Evolutionary conservation across 1,140 invertebrate genomes (phyloP).

Genomic region (Drosophila suzukii): DNA sequence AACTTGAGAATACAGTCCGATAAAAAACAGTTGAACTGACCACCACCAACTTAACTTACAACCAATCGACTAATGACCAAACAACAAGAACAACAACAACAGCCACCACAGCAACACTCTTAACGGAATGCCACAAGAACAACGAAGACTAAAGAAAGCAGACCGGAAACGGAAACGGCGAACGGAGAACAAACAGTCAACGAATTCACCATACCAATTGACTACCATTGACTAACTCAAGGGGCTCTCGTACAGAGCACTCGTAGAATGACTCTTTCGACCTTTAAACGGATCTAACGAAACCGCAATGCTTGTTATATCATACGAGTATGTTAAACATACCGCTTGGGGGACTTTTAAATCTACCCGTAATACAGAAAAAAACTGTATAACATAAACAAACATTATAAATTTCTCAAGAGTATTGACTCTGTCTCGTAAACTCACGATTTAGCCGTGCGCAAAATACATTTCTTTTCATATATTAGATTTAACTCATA

Average conservation of each 20-base stretch:
- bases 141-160: too few species aligned
- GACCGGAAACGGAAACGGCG: constrained; percentile 56
- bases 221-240: constrained; percentile 58
- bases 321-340: constrained; percentile 20
- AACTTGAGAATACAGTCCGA: constrained; percentile 56
- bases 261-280: constrained; percentile 63
- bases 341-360: constrained; percentile 60
- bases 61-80: constrained; percentile 41
- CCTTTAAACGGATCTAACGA: constrained; percentile 72
- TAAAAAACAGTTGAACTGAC: constrained; percentile 68
- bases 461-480: constrained; percentile 35
- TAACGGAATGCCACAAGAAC: too few species aligned
- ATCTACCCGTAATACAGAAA: constrained; percentile 55
- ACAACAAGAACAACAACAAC: constrained; percentile 33
- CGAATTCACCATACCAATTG: constrained; percentile 47
- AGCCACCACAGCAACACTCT: constrained; percentile 14
- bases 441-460: constrained; percentile 21
- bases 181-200: constrained; percentile 44
- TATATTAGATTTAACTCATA: constrained; percentile 51
- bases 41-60: constrained; percentile 54
- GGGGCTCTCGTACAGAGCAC: constrained; percentile 41
- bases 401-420: constrained; percentile 27
- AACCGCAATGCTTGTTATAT: constrained; percentile 63
- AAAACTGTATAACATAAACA: constrained; percentile 64
- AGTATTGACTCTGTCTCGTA: constrained; percentile 17